A percentile compares a stretch with the other conserved stretches of the same genome.
These are phyloP conservation scores for Pseudopodoces humilis DNA, from an alignment of 2,113 vertebrate genomes.

Conservation along the genomic window DNA sequence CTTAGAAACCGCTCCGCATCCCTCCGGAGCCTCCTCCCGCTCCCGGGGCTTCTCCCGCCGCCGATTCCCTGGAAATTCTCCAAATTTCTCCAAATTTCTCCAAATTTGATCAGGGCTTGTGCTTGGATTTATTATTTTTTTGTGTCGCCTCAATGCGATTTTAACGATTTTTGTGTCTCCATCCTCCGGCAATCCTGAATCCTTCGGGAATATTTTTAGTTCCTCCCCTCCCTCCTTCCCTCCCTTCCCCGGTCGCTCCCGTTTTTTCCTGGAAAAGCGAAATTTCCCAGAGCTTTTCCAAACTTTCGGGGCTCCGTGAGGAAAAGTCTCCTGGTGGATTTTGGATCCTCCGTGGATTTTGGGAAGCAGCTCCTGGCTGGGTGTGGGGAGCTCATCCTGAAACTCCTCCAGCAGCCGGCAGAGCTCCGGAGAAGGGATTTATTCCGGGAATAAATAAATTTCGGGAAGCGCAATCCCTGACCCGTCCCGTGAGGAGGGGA, in stretches of 20 bases:
- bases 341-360: neutral
- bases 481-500: neutral
- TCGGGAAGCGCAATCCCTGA: neutral
- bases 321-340: neutral
- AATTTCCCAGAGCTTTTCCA: neutral
- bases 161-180: neutral
- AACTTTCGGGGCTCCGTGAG: neutral
- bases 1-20: conserved; percentile 56
- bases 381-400: neutral
- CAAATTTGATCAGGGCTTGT: neutral
- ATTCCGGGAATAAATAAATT: neutral
- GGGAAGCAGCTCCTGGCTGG: neutral
- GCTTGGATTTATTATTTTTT: neutral
- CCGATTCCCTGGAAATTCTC: neutral
- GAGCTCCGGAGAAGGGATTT: neutral
- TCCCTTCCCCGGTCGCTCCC: neutral
- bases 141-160: neutral
- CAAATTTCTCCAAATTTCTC: neutral
- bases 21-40: neutral
- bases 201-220: rapidly evolving
- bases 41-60: neutral
- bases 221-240: neutral
- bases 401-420: neutral
- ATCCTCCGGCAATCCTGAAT: neutral
- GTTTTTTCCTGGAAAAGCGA: rapidly evolving